Evolutionary conservation across 1,140 invertebrate genomes (phyloP), one percentile per base, ranked within the genome.

Genomic region (Papilio aristodemus): DNA sequence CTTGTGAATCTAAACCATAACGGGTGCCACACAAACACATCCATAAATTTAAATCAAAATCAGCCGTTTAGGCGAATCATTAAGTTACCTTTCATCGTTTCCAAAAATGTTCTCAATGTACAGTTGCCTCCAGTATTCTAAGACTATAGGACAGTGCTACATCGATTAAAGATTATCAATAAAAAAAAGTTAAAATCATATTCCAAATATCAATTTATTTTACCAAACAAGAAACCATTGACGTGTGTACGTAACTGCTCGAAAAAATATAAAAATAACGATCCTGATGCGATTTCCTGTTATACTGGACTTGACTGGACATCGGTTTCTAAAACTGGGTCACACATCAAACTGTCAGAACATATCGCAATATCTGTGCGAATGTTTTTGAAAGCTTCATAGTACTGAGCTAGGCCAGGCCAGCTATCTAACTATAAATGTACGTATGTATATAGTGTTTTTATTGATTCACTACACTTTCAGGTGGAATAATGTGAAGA

Each of bases 291-390:
- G n/a, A n/a, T 60, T 60, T 46, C 17, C 43, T 3, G 32, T 37
- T 37, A 37, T 13, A 27, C 11, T 37, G 32, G 8, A 60, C 17
- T 10, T 37, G 37, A 60, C 59, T 60, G 36, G 37, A 36, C 32
- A 38, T 39, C 37, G n/a, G 32, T 17, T 60, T 14, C 14, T 37
- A 60, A 60, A 60, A 62, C 36, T 62, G 36, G 36, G 59, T 62
- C 59, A 38, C 59, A 39, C 37, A 38, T 62, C 59, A 62, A 62
- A 62, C 59, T 54, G 59, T 38, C 59, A 14, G 36, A 38, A 60
- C n/a, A 8, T 14, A 22, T 37, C 32, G 36, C 11, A 38, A 62
- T 62, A 54, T 62, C 59, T n/a, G 14, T 37, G 17, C 46, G 19
- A 54, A 11, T 46, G 43, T 46, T 46, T 46, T 46, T 17, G 43